phyloP scores from a whole-genome alignment of 2,888 invertebrate genomes.

The Drosophila formosana region DNA sequence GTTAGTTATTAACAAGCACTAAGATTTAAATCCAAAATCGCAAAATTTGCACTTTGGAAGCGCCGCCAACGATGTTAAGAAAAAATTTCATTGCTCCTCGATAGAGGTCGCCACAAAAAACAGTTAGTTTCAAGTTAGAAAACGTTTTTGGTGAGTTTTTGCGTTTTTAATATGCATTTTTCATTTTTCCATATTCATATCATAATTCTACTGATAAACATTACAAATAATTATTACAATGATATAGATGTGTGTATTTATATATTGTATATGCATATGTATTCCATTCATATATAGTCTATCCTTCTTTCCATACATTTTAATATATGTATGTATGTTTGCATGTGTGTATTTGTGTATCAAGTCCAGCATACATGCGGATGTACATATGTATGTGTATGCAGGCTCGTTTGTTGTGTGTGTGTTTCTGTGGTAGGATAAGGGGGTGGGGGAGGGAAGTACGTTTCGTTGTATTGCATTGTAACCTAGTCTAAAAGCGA shows the following conservation, averaged over 20 bases:
- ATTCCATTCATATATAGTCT: conserved; percentile 25
- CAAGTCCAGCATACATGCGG: conserved; percentile 20
- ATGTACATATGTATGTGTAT: conserved; percentile 31
- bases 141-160: conserved; percentile 25
- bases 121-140: not conserved
- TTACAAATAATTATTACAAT: conserved; percentile 78
- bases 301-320: not conserved
- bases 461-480: conserved; percentile 32
- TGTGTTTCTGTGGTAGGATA: conserved; percentile 7
- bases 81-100: too few species aligned
- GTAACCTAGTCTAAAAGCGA: conserved; percentile 65
- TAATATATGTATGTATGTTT: conserved; percentile 29
- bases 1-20: too few species aligned
- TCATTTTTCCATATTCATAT: conserved; percentile 47
- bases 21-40: not conserved
- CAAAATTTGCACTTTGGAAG: not conserved
- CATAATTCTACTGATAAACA: conserved; percentile 75
- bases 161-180: conserved; percentile 52
- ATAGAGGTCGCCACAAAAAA: conserved; percentile 16
- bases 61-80: too few species aligned
- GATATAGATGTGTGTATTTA: conserved; percentile 69
- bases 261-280: conserved; percentile 56
- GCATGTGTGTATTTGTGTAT: conserved; percentile 55
- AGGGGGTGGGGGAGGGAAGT: not conserved
- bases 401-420: conserved; percentile 64